Evolutionary conservation across 2,888 invertebrate genomes (phyloP).

Genomic region (Ernsta delagoae): DNA sequence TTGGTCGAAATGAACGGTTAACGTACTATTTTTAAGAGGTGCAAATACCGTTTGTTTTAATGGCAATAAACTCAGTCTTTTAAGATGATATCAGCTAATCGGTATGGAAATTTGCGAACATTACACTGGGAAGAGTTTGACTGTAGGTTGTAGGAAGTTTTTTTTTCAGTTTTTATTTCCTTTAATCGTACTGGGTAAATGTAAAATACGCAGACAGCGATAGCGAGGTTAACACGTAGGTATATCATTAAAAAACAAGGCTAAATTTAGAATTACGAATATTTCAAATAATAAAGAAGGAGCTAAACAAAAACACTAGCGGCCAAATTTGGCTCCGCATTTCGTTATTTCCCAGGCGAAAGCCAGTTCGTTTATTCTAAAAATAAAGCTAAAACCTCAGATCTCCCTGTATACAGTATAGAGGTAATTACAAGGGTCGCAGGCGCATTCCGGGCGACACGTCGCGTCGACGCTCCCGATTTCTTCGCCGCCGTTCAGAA

Average conservation of each 20-base stretch:
- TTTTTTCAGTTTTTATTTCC: neutral
- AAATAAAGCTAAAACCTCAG: slow-evolving; percentile 25
- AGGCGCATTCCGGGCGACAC: slow-evolving; percentile 74
- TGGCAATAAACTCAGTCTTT: slow-evolving; percentile 15
- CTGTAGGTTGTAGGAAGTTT: neutral
- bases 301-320: neutral
- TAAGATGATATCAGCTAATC: neutral
- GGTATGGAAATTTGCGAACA: slow-evolving; percentile 13
- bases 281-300: neutral
- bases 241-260: too few species aligned
- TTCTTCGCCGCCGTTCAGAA: slow-evolving; percentile 39
- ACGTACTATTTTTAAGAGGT: slow-evolving; percentile 6
- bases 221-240: too few species aligned
- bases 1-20: slow-evolving; percentile 17
- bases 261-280: too few species aligned
- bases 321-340: slow-evolving; percentile 1
- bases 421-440: slow-evolving; percentile 63
- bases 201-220: too few species aligned
- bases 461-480: slow-evolving; percentile 50
- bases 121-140: slow-evolving; percentile 2
- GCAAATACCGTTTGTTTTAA: slow-evolving; percentile 29
- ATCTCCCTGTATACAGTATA: slow-evolving; percentile 47
- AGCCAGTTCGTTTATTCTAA: slow-evolving; percentile 12
- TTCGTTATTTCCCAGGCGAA: slow-evolving; percentile 13
- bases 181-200: neutral